These are phyloP conservation scores for Glyptemys insculpta DNA, from an alignment of 2,797 vertebrate species.

Conservation along the genomic window DNA sequence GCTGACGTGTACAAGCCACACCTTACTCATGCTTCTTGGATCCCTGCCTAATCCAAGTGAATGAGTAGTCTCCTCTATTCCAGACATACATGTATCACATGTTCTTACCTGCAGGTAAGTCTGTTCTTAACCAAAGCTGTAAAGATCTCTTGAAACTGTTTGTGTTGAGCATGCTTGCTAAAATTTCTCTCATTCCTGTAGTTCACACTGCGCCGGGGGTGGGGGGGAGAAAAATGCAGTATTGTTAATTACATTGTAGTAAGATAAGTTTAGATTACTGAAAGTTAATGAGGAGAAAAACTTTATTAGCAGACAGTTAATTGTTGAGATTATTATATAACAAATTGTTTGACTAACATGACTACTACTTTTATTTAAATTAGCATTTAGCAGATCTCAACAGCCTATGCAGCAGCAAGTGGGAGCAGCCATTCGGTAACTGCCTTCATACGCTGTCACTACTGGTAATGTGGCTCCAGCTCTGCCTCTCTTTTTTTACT, in stretches of 20 bases:
- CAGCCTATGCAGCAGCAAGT: background rate
- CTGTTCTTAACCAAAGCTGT: slow-evolving; percentile 87
- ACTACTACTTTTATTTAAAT: background rate
- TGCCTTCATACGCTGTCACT: background rate
- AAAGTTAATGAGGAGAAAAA: background rate
- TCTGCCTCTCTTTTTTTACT: background rate
- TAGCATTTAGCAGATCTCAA: background rate
- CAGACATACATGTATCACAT: background rate
- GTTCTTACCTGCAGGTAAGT: slow-evolving; percentile 87
- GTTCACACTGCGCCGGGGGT: slow-evolving; percentile 77
- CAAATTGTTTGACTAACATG: background rate
- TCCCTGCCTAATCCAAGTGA: background rate
- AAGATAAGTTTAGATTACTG: background rate
- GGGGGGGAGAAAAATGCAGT: background rate
- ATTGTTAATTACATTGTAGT: background rate
- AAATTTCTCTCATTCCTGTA: slow-evolving; percentile 92
- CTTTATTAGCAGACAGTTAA: background rate
- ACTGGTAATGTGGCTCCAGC: background rate
- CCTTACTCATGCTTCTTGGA: background rate
- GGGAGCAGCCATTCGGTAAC: background rate
- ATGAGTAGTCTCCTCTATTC: background rate
- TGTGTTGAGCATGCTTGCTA: slow-evolving; percentile 83
- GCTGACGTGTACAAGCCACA: background rate
- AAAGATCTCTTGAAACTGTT: slow-evolving; percentile 89
- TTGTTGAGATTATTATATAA: background rate